Conservation (phyloP, 2,797 vertebrate species). For the Gymnopithys bicolor region DNA sequence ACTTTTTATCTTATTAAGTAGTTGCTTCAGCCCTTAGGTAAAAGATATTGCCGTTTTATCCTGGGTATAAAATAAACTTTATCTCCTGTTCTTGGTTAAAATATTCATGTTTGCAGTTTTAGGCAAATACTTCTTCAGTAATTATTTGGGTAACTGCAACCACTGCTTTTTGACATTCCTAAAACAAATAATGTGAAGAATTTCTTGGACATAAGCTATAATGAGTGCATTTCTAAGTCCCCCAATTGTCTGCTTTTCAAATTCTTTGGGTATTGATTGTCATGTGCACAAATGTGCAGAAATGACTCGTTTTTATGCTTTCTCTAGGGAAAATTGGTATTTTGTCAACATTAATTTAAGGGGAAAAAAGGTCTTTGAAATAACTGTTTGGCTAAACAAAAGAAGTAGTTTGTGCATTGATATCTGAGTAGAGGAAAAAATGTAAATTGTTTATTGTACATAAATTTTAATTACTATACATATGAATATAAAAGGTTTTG, state of each 20-base stretch:
- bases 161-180: not conserved
- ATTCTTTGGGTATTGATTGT: not conserved
- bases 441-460: not conserved
- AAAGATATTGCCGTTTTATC: not conserved
- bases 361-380: not conserved
- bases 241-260: not conserved
- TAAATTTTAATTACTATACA: too few species aligned
- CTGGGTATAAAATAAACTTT: not conserved
- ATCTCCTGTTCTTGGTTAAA: not conserved
- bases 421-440: not conserved
- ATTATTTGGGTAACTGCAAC: not conserved
- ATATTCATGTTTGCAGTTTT: not conserved
- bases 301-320: not conserved
- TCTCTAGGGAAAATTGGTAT: not conserved
- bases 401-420: not conserved
- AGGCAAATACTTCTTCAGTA: not conserved
- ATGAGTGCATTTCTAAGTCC: not conserved
- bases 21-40: not conserved
- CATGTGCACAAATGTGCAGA: not conserved
- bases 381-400: not conserved
- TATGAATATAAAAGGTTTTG: not conserved
- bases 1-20: not conserved
- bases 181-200: not conserved
- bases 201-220: not conserved
- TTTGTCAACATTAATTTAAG: not conserved